phyloP scores from a whole-genome alignment of 2,113 vertebrate species.

The Nycticebus coucang region DNA sequence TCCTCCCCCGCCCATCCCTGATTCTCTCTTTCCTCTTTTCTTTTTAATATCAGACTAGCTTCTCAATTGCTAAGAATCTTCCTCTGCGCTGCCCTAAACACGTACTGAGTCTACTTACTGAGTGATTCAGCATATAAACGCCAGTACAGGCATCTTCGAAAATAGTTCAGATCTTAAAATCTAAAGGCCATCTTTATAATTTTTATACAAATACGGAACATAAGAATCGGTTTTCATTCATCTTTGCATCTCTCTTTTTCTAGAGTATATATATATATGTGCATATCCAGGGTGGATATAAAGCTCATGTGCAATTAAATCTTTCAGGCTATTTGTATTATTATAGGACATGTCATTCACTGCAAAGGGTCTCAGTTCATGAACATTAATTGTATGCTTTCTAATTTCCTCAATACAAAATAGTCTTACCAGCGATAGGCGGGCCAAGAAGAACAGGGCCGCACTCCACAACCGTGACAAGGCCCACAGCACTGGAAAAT shows the following conservation, averaged over 20 bases:
- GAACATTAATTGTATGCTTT: neutral
- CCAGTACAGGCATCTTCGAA: neutral
- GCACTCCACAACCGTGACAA: constrained; percentile 96
- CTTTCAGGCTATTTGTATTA: neutral
- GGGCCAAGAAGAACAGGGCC: constrained; percentile 96
- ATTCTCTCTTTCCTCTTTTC: no score
- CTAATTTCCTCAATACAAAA: neutral
- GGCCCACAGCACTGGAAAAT: constrained; percentile 97
- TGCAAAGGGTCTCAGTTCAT: neutral
- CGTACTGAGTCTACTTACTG: neutral
- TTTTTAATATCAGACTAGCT: neutral
- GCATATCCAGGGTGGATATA: no score
- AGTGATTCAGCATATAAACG: neutral
- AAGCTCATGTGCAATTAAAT: neutral
- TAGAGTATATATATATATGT: neutral
- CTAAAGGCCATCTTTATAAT: neutral
- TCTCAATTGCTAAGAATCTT: neutral
- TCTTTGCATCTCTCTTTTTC: neutral
- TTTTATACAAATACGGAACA: neutral
- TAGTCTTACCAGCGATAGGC: constrained; percentile 93
- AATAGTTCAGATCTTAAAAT: constrained; percentile 41
- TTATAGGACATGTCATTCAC: neutral
- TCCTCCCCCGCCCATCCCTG: no score
- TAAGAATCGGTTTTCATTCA: neutral
- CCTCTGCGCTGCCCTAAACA: neutral